phyloP scores from a whole-genome alignment of 2,888 invertebrate genomes.

The Hirtodrosophila alboralis region DNA sequence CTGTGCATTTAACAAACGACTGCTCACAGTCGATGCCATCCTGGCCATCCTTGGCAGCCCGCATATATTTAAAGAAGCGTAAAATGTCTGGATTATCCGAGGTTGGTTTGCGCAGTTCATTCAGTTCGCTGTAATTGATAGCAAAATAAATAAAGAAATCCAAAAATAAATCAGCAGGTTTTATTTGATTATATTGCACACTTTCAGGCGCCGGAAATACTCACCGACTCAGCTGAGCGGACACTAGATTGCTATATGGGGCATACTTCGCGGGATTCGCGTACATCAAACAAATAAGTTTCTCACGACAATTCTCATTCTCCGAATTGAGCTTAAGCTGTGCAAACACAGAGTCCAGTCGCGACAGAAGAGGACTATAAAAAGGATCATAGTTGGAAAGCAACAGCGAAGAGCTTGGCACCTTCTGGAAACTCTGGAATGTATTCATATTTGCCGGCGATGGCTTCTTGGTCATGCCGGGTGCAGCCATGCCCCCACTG shows the following conservation, averaged over 20 bases:
- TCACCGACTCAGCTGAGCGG: conserved; percentile 94
- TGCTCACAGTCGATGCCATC: conserved; percentile 90
- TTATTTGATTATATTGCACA: conserved; percentile 48
- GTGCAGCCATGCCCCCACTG: conserved; percentile 49
- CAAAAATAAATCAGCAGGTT: conserved; percentile 22
- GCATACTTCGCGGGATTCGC: conserved; percentile 94
- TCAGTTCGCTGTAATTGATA: conserved; percentile 88
- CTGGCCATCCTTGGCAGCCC: conserved; percentile 94
- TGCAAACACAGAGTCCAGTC: conserved; percentile 93
- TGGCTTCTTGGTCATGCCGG: conserved; percentile 74
- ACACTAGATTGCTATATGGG: conserved; percentile 94
- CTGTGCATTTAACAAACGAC: conserved; percentile 88
- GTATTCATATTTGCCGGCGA: conserved; percentile 86
- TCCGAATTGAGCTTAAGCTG: conserved; percentile 88
- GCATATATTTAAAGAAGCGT: conserved; percentile 95
- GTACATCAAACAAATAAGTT: conserved; percentile 94
- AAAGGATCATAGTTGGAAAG: conserved; percentile 95
- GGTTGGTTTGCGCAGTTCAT: conserved; percentile 92
- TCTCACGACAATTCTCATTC: conserved; percentile 90
- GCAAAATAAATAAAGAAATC: too few relatives aligned
- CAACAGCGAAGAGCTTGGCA: conserved; percentile 92
- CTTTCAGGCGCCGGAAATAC: conserved; percentile 56
- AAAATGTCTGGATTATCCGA: conserved; percentile 94
- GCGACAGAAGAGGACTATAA: conserved; percentile 93
- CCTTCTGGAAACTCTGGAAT: conserved; percentile 94